phyloP scores from a whole-genome alignment of 2,797 vertebrate genomes.

The Silurus lanzhouensis region DNA sequence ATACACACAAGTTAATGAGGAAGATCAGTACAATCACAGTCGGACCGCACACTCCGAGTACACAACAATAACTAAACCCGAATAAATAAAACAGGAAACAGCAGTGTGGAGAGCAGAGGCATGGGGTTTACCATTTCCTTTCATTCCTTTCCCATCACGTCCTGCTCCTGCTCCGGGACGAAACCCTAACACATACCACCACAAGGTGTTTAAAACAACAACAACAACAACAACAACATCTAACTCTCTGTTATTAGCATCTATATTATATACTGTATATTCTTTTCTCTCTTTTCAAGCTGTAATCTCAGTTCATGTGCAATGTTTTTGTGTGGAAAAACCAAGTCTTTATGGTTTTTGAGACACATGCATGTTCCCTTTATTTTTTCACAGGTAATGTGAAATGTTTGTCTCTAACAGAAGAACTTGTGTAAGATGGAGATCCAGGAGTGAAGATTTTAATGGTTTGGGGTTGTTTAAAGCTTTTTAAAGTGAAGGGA shows the following conservation, averaged over 20 bases:
- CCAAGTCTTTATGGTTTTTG: too few relatives aligned
- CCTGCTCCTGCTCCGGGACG: slow-evolving; percentile 1
- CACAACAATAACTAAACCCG: background rate
- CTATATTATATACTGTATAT: too few relatives aligned
- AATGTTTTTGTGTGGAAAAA: too few relatives aligned
- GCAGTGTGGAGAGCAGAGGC: background rate
- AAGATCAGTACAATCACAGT: background rate
- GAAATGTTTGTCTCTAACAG: too few relatives aligned
- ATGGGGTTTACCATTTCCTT: slow-evolving; percentile 43
- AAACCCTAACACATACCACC: slow-evolving; percentile 38
- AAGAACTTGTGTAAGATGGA: too few relatives aligned
- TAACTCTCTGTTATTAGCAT: too few relatives aligned
- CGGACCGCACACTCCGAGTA: background rate
- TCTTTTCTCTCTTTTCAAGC: background rate
- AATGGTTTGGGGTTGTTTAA: too few relatives aligned
- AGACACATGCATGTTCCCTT: too few relatives aligned
- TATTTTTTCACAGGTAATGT: too few relatives aligned
- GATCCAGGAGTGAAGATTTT: too few relatives aligned
- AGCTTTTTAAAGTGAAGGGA: too few relatives aligned
- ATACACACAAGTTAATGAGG: slow-evolving; percentile 37
- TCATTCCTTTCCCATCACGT: slow-evolving; percentile 23
- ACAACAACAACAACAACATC: too few relatives aligned
- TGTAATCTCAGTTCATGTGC: background rate
- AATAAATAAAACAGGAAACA: background rate
- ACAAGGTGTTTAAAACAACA: background rate